These are phyloP conservation scores for Mimumesa dahlbomi DNA, from an alignment of 2,888 invertebrate genomes.

Conservation along the genomic window DNA sequence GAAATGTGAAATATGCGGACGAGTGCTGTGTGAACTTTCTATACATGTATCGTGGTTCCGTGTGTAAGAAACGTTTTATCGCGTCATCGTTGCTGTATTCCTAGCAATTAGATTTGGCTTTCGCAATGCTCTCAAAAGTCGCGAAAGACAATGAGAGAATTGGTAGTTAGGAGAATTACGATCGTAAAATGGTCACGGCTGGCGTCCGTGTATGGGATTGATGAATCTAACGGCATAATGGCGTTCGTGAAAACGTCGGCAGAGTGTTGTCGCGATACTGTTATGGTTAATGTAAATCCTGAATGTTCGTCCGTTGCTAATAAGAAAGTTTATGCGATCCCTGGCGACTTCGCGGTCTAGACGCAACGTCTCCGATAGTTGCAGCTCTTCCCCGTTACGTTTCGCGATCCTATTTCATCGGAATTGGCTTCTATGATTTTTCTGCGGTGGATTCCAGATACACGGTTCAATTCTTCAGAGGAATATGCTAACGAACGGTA, in stretches of 20 bases:
- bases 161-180: conserved; percentile 18
- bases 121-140: no score
- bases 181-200: conserved; percentile 16
- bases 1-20: no score
- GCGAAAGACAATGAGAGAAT: no score
- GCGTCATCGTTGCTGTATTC: no score
- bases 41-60: no score
- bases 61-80: no score
- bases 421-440: no score
- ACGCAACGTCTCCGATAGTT: conserved; percentile 11
- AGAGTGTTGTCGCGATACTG: background rate
- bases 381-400: background rate
- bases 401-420: background rate
- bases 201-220: background rate
- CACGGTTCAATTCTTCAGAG: no score
- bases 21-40: no score
- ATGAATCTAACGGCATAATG: conserved; percentile 14
- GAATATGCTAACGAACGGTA: no score
- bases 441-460: no score
- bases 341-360: conserved; percentile 22
- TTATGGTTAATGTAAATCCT: conserved; percentile 17
- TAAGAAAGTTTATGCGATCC: conserved; percentile 41
- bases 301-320: conserved; percentile 1
- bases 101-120: no score
- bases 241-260: background rate